Evolutionary conservation across 2,888 invertebrate genomes (phyloP).

Genomic region (Argynnis bischoffii): DNA sequence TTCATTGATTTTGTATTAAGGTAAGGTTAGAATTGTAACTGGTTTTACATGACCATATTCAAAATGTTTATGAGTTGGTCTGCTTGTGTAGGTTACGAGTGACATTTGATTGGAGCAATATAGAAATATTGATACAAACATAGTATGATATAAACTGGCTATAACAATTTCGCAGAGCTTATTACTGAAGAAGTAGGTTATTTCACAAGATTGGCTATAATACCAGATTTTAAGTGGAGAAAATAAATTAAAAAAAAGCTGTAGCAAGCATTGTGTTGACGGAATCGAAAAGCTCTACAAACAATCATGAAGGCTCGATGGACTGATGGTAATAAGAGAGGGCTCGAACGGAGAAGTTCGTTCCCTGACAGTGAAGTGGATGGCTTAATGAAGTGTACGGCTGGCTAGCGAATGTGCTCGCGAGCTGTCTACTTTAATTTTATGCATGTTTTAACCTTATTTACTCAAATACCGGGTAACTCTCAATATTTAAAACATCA

Average conservation of each 20-base stretch:
- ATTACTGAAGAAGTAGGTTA: too few relatives aligned
- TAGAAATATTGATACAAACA: too few relatives aligned
- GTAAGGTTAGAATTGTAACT: too few relatives aligned
- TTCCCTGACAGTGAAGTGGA: constrained; percentile 59
- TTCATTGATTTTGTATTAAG: too few relatives aligned
- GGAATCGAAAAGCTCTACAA: constrained; percentile 28
- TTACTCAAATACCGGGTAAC: not conserved
- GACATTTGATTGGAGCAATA: too few relatives aligned
- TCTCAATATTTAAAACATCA: too few relatives aligned
- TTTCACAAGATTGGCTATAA: not conserved
- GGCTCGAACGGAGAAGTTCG: constrained; percentile 50
- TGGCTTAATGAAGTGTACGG: constrained; percentile 53
- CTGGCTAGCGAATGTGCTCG: constrained; percentile 41
- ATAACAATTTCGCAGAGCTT: too few relatives aligned
- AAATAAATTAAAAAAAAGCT: constrained; percentile 23
- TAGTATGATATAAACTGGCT: too few relatives aligned
- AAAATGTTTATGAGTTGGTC: too few relatives aligned
- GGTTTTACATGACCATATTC: too few relatives aligned
- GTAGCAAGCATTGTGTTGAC: constrained; percentile 24
- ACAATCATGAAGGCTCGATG: constrained; percentile 32
- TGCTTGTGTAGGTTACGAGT: too few relatives aligned
- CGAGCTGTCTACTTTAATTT: constrained; percentile 5
- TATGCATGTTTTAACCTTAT: constrained; percentile 4
- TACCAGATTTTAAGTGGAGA: not conserved
- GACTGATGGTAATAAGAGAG: constrained; percentile 36